Base-by-base conservation (phyloP, 1,140 invertebrate species). In the Melipona quadrifasciata region DNA sequence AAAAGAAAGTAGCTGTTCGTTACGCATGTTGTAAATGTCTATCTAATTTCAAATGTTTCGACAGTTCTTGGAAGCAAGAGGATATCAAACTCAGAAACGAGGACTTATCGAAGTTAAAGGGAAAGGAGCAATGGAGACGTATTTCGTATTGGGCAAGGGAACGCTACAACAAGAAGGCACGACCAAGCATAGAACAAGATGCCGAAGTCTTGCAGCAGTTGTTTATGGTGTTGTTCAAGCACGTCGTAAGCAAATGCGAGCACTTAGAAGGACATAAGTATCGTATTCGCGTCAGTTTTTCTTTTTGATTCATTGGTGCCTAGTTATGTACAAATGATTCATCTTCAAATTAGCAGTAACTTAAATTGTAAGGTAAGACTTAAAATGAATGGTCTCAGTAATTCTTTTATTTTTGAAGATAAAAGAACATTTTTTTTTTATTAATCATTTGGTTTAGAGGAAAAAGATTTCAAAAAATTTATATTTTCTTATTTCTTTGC, bases 91-190 rank as follows among this genome's bases (percentile, higher is more conserved):
- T 53, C 96, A 97, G 89, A 96, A 96, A 90, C 96, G 99, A 21
- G 98, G 98, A 0, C 93, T 96, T 21, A 97, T 99, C 55, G 96
- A 97, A 82, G 98, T 99, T 1, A 99, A 99, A 93, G 98, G 98
- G 27, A 99, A 99, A 95, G 98, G 98, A 1, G 96, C 97, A 80
- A 99, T 99, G 98, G 97, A 98, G 92, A 99, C 98, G 1, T 99
- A 97, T 94, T 99, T 98, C 93, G 97, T 99, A 51, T 92, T 96
- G 31, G 97, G 96, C 51, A 96, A 96, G 84, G 95, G 96, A 53
- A 91, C 91, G 6, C 87, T 93, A 85, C 94, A 86, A 86, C 93
- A 87, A 85, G 95, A 94, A 92, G 95, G 92, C 89, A 95, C 88
- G 16, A 94, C 86, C 31, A 95, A 97, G 2, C 96, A 97, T 87